phyloP scores from a whole-genome alignment of 2,888 invertebrate genomes.

The Eilema sororculum region DNA sequence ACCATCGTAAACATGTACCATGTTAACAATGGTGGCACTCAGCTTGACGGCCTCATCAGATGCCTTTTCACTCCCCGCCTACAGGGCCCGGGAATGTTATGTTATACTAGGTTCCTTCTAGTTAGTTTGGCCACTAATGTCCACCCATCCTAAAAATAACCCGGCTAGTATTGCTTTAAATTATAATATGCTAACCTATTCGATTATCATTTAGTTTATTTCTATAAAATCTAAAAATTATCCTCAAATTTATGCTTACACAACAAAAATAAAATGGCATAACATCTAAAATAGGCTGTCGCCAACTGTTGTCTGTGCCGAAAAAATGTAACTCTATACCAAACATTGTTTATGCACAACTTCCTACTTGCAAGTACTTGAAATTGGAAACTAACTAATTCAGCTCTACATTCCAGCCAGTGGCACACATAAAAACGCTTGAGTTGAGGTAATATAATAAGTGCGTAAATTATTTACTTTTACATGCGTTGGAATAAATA shows the following conservation, averaged over 20 bases:
- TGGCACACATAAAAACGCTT: slow-evolving; percentile 35
- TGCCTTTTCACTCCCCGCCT: too few relatives aligned
- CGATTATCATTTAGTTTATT: neutral
- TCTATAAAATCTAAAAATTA: neutral
- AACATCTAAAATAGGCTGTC: slow-evolving; percentile 14
- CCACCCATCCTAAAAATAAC: too few relatives aligned
- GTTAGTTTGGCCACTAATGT: too few relatives aligned
- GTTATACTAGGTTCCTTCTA: too few relatives aligned
- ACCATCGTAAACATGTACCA: too few relatives aligned
- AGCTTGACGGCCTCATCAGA: too few relatives aligned
- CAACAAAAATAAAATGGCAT: neutral
- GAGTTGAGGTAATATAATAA: slow-evolving; percentile 6
- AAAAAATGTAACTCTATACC: slow-evolving; percentile 42
- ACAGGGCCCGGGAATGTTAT: too few relatives aligned
- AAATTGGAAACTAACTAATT: slow-evolving; percentile 33
- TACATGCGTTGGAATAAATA: neutral
- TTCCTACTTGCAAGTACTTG: slow-evolving; percentile 36
- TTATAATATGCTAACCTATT: too few relatives aligned
- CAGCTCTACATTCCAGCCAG: slow-evolving; percentile 2
- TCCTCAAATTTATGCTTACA: neutral
- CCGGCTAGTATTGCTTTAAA: too few relatives aligned
- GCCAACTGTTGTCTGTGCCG: slow-evolving; percentile 27
- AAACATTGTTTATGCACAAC: slow-evolving; percentile 31
- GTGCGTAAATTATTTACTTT: slow-evolving; percentile 13
- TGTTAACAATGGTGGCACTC: too few relatives aligned